A percentile compares a stretch with the other conserved stretches of the same genome.
Evolutionary conservation across 2,113 vertebrate genomes (phyloP).

Genomic region (Ia io): DNA sequence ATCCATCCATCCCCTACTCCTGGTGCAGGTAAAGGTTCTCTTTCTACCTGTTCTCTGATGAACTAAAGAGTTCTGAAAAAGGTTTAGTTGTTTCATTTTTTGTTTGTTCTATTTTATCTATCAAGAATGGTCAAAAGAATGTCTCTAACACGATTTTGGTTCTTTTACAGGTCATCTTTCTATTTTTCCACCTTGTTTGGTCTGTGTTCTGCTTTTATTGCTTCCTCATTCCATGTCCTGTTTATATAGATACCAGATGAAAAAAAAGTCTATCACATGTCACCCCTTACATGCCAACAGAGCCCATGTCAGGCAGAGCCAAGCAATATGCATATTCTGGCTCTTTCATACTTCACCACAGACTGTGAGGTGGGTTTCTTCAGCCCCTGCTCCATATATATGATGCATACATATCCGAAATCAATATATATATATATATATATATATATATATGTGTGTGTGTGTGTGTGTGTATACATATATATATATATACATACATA

Average conservation of each 20-base stretch:
- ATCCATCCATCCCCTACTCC: no score
- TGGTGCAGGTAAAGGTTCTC: not conserved
- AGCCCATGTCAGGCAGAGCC: not conserved
- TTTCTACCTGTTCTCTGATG: not conserved
- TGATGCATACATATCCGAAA: no score
- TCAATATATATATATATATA: no score
- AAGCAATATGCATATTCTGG: not conserved
- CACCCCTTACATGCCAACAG: not conserved
- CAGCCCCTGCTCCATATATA: not conserved
- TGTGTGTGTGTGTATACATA: no score
- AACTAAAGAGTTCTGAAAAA: not conserved
- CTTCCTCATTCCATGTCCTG: not conserved
- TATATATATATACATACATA: no score
- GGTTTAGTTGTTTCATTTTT: not conserved
- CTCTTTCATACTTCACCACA: not conserved
- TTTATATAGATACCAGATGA: not conserved
- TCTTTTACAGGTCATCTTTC: not conserved
- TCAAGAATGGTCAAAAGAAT: not conserved
- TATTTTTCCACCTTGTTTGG: not conserved
- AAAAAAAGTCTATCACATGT: not conserved
- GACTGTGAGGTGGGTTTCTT: not conserved
- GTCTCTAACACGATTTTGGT: not conserved
- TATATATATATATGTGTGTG: no score
- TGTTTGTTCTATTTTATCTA: not conserved
- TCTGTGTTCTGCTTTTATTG: not conserved